A percentile compares a stretch with the other conserved stretches of the same genome.
These are phyloP conservation scores for Oxygymnocypris stewartii DNA, from an alignment of 2,113 vertebrate genomes.

Conservation along the genomic window DNA sequence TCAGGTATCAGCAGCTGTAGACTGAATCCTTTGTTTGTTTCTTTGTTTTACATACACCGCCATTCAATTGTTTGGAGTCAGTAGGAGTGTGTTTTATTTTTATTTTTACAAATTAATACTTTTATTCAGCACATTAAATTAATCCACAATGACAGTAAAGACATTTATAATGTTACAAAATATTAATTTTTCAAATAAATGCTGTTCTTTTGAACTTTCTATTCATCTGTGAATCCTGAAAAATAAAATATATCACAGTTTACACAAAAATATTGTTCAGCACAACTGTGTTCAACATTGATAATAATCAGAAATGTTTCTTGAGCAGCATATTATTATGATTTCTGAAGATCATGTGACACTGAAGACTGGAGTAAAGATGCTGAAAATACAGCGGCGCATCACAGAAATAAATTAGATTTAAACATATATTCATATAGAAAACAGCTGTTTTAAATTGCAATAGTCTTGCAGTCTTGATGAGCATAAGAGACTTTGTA, in stretches of 20 bases:
- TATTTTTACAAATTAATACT: not conserved
- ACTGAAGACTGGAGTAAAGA: too few species aligned
- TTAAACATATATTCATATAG: not conserved
- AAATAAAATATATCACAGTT: not conserved
- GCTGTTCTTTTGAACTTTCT: not conserved
- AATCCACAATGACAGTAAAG: too few species aligned
- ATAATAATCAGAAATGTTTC: not conserved
- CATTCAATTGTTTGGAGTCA: not conserved
- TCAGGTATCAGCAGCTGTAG: slow-evolving; percentile 75
- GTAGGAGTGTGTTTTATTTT: not conserved
- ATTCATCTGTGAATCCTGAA: not conserved
- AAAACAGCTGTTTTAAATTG: not conserved
- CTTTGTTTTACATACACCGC: not conserved
- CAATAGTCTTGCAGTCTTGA: not conserved
- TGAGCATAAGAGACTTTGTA: not conserved
- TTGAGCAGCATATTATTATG: not conserved
- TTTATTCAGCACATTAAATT: not conserved
- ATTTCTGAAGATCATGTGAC: too few species aligned
- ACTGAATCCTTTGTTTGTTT: not conserved
- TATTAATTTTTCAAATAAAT: not conserved
- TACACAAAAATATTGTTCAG: too few species aligned
- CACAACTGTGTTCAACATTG: too few species aligned
- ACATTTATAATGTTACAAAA: too few species aligned
- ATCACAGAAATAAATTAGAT: not conserved
- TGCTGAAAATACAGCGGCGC: too few species aligned